Base-by-base conservation (phyloP, 64 coral and sea anemone genomes). In the Montipora efflorescens region DNA sequence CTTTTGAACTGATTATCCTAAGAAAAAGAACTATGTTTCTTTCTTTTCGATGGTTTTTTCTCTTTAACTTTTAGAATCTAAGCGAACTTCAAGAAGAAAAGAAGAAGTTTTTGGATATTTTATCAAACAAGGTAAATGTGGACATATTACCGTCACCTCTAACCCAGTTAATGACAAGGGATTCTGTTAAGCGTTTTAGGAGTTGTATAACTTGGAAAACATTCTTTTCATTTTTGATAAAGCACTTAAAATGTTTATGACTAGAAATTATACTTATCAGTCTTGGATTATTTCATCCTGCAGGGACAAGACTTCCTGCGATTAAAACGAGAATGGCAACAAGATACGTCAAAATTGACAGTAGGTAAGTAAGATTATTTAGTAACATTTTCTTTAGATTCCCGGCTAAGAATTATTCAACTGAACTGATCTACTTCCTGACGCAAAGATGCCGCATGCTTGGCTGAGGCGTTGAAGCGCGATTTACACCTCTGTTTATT, bases 11-110 rank as follows among this genome's bases (percentile, higher is more conserved):
- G 53, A 6, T 57, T 11, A 57, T 57, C 10, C 6, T 57, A 0
- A 8, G 6, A 6, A 57, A 11, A 8, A 6, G 53, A 57, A 11
- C 5, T 58, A 7, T 77, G 25, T 44, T 13, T 9, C 20, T 58
- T 57, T 59, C 8, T 81, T 55, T 12, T 36, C 7, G 19, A 28
- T 43, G 8, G 10, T 2, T 74, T 8, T 22, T 22, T 28, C 22
- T 25, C 22, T 21, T 74, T 5, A 6, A 74, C 20, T 72, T 74
- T 11, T 22, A 96, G 95, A 89, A 83, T 52, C 57, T 92, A 2
- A 80, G 52, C 59, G 92, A 97, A 53, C 79, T 94, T 52, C 79
- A 94, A 91, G 92, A 89, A 66, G 92, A 97, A 18, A 97, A 88
- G 69, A 91, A 73, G 79, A 94, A 88, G 52, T 94, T 97, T 89